These are phyloP conservation scores for Poecile montanus DNA, from an alignment of 2,797 vertebrate species.

Conservation along the genomic window DNA sequence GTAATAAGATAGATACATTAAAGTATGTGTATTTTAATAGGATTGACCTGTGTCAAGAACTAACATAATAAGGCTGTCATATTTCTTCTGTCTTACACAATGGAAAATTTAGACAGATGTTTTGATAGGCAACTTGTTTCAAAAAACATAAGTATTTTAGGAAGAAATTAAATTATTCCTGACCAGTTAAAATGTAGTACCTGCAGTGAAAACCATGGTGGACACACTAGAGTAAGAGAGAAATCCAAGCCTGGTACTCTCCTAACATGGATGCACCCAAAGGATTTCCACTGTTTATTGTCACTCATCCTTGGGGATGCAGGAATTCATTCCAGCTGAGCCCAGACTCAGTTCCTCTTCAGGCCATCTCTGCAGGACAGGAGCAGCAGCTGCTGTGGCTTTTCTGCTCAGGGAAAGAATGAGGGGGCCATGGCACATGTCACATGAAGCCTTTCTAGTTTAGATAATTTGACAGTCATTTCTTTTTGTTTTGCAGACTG, in stretches of 20 bases:
- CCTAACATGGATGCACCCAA: neutral
- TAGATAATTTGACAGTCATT: neutral
- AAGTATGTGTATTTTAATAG: neutral
- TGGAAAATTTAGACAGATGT: neutral
- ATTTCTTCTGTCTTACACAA: neutral
- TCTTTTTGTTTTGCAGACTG: neutral
- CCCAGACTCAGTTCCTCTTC: neutral
- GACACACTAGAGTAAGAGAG: neutral
- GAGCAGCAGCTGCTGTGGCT: conserved; percentile 6
- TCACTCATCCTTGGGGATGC: neutral
- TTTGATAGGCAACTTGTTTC: neutral
- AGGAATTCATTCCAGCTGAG: conserved; percentile 17
- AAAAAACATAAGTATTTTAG: neutral
- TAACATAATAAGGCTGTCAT: neutral
- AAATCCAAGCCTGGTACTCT: neutral
- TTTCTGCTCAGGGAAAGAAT: neutral
- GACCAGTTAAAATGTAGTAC: neutral
- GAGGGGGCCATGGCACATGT: neutral
- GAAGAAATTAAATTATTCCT: neutral
- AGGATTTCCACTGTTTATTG: neutral
- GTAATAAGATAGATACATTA: neutral
- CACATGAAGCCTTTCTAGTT: neutral
- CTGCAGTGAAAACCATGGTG: neutral
- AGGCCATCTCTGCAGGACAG: neutral
- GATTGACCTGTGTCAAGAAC: neutral